phyloP scores from a whole-genome alignment of 2,113 vertebrate genomes.

The Gopherus flavomarginatus region DNA sequence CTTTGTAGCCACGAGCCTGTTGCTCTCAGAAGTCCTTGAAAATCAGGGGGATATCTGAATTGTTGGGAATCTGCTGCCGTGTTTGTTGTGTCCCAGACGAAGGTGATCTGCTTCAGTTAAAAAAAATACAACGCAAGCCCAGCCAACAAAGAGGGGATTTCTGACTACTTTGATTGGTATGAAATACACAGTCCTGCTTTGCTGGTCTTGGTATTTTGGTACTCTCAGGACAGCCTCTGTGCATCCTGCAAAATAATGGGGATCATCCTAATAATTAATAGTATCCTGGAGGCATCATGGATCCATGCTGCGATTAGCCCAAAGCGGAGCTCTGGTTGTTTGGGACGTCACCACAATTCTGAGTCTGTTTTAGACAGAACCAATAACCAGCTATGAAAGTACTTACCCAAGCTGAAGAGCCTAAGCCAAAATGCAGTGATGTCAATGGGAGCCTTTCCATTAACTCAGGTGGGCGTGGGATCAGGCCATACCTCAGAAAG shows the following conservation, averaged over 20 bases:
- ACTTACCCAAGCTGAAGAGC: neutral
- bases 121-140: neutral
- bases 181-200: neutral
- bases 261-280: rapidly evolving
- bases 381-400: neutral
- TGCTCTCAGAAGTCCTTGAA: constrained; percentile 73
- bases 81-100: constrained; percentile 5
- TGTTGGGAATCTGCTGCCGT: neutral
- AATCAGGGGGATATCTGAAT: constrained; percentile 61
- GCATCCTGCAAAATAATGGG: neutral
- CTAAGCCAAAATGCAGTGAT: neutral
- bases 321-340: neutral
- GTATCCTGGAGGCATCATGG: neutral
- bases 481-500: neutral
- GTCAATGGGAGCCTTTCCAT: neutral
- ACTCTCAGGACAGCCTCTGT: rapidly evolving
- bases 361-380: neutral
- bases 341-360: neutral
- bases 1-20: constrained; percentile 49
- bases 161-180: neutral
- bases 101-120: constrained; percentile 19
- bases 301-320: rapidly evolving
- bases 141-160: constrained; percentile 6
- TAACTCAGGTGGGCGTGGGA: neutral
- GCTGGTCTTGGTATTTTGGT: neutral